Percentiles rank a stretch among this genome's conserved stretches.
These are phyloP conservation scores for Syngnathoides biaculeatus DNA, from an alignment of 2,113 vertebrate genomes.

Conservation along the genomic window DNA sequence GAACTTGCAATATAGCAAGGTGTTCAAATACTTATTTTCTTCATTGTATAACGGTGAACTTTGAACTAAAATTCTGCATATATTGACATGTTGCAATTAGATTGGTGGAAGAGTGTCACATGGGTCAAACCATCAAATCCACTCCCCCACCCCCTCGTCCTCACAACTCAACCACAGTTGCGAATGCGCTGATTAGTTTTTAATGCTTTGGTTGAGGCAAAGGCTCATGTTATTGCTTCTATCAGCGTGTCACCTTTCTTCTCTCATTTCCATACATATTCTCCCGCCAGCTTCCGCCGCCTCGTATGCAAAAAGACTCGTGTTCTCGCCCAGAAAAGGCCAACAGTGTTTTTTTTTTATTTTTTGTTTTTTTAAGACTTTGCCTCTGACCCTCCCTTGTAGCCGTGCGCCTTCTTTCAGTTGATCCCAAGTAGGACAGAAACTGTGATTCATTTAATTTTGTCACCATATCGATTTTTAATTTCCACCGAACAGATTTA, in stretches of 20 bases:
- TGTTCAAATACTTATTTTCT: no score
- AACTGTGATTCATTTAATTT: conserved; percentile 36
- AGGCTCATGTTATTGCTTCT: conserved; percentile 28
- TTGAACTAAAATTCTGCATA: no score
- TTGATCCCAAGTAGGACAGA: conserved; percentile 28
- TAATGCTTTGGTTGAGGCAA: conserved; percentile 13
- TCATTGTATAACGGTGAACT: no score
- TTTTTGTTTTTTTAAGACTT: background rate
- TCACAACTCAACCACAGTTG: background rate
- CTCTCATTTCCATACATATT: conserved; percentile 39
- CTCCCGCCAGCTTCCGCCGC: conserved; percentile 4
- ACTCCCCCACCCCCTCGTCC: no score
- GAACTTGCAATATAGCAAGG: no score
- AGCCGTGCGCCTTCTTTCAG: background rate
- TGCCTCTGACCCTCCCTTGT: background rate
- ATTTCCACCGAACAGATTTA: conserved; percentile 55
- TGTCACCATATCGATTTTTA: conserved; percentile 62
- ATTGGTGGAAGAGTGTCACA: background rate
- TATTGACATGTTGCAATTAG: no score
- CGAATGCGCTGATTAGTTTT: conserved; percentile 5
- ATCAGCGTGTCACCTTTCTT: conserved; percentile 23
- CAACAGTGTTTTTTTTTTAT: background rate
- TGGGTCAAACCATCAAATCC: background rate
- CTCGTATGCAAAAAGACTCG: conserved; percentile 16
- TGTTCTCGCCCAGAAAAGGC: background rate